Conservation (phyloP, 2,888 invertebrate species). For the Diarsia rubi region DNA sequence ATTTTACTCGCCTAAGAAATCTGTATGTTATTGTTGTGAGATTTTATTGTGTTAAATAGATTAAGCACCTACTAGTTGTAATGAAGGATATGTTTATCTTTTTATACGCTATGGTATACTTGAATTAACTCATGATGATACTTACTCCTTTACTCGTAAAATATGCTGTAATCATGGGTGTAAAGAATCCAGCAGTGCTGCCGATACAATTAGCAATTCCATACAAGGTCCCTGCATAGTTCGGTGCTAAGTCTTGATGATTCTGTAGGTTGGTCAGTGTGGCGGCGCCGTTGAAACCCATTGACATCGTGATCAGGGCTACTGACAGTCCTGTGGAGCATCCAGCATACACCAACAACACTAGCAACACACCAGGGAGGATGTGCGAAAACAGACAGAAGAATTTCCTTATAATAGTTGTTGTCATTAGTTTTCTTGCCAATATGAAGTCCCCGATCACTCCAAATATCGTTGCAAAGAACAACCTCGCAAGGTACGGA, state of each 20-base stretch:
- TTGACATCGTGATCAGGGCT: constrained; percentile 92
- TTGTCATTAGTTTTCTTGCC: constrained; percentile 82
- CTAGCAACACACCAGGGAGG: constrained; percentile 88
- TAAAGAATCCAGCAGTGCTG: constrained; percentile 93
- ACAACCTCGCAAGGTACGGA: constrained; percentile 93
- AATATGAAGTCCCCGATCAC: constrained; percentile 92
- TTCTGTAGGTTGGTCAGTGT: constrained; percentile 92
- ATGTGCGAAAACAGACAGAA: constrained; percentile 92
- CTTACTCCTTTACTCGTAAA: constrained; percentile 91
- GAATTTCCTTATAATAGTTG: constrained; percentile 90
- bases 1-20: neutral
- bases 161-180: constrained; percentile 93
- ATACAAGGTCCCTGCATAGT: constrained; percentile 94
- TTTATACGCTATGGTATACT: neutral
- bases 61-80: neutral
- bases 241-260: constrained; percentile 94
- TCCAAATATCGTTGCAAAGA: constrained; percentile 93
- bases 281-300: constrained; percentile 93
- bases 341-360: constrained; percentile 91
- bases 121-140: constrained; percentile 25
- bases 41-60: neutral
- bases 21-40: neutral
- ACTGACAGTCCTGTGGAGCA: constrained; percentile 92
- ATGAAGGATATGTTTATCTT: neutral
- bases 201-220: constrained; percentile 95